A percentile compares a stretch with the other conserved stretches of the same genome.
phyloP scores from a whole-genome alignment of 2,797 vertebrate species.

The Brachyrhaphis roseni region DNA sequence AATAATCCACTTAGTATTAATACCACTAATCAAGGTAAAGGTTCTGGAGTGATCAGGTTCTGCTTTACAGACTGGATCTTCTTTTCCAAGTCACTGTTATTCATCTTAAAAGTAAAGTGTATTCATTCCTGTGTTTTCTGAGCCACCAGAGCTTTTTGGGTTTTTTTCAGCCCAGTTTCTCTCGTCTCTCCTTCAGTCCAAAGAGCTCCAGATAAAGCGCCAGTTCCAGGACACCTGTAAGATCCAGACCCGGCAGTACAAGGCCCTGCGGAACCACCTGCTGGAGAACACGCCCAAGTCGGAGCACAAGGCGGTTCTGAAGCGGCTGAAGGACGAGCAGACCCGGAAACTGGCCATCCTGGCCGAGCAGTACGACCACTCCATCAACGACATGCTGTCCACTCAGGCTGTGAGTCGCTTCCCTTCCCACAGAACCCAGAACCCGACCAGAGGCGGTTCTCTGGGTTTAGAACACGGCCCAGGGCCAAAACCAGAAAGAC shows the following conservation, averaged over 20 bases:
- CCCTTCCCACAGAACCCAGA: too few species aligned
- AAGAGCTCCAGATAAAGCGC: slow-evolving; percentile 96
- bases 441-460: too few species aligned
- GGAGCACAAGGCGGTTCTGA: slow-evolving; percentile 93
- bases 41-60: background rate
- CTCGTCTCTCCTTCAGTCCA: slow-evolving; percentile 82
- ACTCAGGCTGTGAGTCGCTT: slow-evolving; percentile 89
- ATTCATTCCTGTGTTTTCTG: background rate
- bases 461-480: too few species aligned
- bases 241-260: slow-evolving; percentile 95
- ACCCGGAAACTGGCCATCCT: slow-evolving; percentile 93
- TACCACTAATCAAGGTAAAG: background rate
- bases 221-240: slow-evolving; percentile 98
- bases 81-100: background rate
- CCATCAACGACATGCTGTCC: slow-evolving; percentile 96
- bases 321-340: slow-evolving; percentile 94
- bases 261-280: slow-evolving; percentile 92
- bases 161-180: slow-evolving; percentile 55
- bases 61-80: background rate
- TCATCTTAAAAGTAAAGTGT: background rate
- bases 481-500: too few species aligned
- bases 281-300: slow-evolving; percentile 93
- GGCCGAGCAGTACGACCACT: slow-evolving; percentile 95
- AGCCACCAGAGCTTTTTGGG: slow-evolving; percentile 21
- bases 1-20: background rate